Percentiles rank a stretch among this genome's conserved stretches.
Conservation (phyloP, 2,797 vertebrate genomes). For the Oceanodroma leucorhoa region DNA sequence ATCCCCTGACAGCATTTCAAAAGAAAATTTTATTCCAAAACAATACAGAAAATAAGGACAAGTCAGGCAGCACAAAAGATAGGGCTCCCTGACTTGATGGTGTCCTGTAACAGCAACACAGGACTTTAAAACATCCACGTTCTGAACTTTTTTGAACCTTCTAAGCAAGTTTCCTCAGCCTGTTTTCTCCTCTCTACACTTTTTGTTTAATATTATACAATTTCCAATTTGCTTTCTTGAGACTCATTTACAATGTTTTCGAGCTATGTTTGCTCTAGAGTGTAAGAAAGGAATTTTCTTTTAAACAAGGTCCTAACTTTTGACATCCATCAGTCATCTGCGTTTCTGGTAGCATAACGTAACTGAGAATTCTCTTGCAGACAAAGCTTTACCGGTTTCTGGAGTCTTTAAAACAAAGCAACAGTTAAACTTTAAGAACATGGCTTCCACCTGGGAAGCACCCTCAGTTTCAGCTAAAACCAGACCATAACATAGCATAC, state of each 20-base stretch:
- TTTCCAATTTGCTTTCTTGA: neutral
- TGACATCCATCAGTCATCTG: neutral
- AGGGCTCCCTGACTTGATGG: neutral
- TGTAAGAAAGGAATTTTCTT: neutral
- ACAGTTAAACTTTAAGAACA: neutral
- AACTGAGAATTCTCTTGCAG: neutral
- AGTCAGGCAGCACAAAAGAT: neutral
- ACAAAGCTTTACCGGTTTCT: neutral
- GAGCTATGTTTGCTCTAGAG: neutral
- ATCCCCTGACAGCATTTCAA: neutral
- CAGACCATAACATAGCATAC: neutral
- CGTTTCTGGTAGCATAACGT: accelerated
- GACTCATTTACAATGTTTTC: neutral
- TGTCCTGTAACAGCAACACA: neutral
- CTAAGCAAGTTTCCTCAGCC: neutral
- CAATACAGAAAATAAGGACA: neutral
- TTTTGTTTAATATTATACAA: neutral
- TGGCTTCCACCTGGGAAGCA: neutral
- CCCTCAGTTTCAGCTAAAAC: neutral
- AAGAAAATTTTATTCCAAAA: neutral
- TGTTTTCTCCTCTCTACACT: neutral
- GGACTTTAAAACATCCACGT: neutral
- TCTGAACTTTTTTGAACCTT: neutral
- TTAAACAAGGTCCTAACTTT: neutral
- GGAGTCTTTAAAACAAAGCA: neutral